A percentile compares a stretch with the other conserved stretches of the same genome.
phyloP scores from a whole-genome alignment of 2,888 invertebrate species.

The Orthosia cruda region DNA sequence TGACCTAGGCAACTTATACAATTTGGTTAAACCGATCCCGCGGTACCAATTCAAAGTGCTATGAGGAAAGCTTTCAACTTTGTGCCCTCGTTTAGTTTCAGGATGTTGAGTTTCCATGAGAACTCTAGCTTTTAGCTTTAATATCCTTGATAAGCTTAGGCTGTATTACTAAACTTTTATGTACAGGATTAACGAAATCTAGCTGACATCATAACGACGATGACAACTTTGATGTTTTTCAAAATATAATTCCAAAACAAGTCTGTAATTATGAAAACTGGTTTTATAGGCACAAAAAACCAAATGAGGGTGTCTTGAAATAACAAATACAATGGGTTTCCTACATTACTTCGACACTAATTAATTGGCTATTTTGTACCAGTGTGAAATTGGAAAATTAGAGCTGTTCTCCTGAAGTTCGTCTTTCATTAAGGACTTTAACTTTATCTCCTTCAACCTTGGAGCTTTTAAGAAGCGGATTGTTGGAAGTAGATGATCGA shows the following conservation, averaged over 20 bases:
- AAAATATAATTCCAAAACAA: neutral
- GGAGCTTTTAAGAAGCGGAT: constrained; percentile 25
- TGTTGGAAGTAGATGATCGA: constrained; percentile 34
- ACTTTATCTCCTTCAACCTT: constrained; percentile 15
- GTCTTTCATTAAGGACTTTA: constrained; percentile 17
- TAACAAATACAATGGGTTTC: neutral
- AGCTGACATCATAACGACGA: neutral
- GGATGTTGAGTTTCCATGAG: neutral
- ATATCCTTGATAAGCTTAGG: neutral
- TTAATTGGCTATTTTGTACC: neutral
- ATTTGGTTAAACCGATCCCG: neutral
- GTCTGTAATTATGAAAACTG: neutral
- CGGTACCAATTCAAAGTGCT: constrained; percentile 3
- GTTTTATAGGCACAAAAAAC: neutral
- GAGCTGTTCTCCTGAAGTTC: constrained; percentile 11
- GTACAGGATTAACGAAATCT: constrained; percentile 3
- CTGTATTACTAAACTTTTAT: neutral
- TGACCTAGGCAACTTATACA: neutral
- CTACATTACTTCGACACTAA: neutral
- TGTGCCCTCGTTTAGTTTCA: neutral
- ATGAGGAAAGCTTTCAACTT: constrained; percentile 19
- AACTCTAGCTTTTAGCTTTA: neutral
- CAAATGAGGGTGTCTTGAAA: constrained; percentile 6
- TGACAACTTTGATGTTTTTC: neutral
- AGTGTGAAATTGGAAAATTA: constrained; percentile 43